Conservation (phyloP, 2,113 vertebrate genomes). For the Lophochroa leadbeateri region DNA sequence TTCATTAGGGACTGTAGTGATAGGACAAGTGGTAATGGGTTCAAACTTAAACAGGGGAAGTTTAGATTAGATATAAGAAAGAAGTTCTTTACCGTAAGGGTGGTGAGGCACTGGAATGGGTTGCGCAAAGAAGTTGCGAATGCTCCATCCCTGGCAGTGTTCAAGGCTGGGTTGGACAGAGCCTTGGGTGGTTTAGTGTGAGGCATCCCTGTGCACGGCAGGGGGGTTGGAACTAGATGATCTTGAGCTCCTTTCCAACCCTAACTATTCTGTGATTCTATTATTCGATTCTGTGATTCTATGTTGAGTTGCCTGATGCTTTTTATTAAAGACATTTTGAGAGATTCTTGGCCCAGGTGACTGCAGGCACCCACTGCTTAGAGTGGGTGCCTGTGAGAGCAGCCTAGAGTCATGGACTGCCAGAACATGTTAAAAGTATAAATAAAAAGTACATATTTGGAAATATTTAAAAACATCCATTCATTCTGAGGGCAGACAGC, state of each 20-base stretch:
- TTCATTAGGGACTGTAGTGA: too few relatives aligned
- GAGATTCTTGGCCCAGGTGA: background rate
- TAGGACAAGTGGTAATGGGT: too few relatives aligned
- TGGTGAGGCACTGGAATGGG: too few relatives aligned
- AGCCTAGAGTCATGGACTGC: background rate
- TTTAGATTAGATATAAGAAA: too few relatives aligned
- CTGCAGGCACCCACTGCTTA: background rate
- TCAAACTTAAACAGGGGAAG: too few relatives aligned
- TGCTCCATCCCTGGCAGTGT: too few relatives aligned
- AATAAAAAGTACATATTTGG: background rate
- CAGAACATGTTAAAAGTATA: background rate
- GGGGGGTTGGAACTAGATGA: background rate
- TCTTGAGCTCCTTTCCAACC: background rate
- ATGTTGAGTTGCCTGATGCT: background rate
- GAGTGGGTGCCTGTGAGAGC: background rate
- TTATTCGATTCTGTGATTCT: background rate
- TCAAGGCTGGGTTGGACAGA: too few relatives aligned
- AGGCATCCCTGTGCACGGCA: background rate
- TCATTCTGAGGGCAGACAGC: background rate
- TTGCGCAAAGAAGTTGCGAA: too few relatives aligned
- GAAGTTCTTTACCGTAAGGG: too few relatives aligned
- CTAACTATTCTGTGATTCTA: background rate
- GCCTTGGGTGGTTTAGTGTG: too few relatives aligned
- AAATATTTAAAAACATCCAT: background rate
- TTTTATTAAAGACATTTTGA: background rate